Percentiles rank a stretch among this genome's conserved stretches.
Conservation (phyloP, 1,140 invertebrate species). For the Bombus vancouverensis region DNA sequence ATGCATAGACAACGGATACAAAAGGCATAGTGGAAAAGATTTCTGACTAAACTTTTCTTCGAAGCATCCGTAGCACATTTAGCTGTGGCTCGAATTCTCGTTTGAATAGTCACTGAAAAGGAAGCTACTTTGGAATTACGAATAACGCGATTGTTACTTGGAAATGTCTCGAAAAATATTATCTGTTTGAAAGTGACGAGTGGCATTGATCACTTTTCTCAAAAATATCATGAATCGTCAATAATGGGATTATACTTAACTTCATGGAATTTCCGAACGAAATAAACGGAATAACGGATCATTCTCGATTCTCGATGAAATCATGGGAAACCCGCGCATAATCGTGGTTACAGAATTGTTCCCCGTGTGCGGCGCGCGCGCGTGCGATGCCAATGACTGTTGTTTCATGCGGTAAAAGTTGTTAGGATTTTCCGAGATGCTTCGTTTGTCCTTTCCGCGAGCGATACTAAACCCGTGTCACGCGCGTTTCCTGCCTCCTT, state of each 20-base stretch:
- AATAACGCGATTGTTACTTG: background rate
- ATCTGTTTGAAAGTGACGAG: background rate
- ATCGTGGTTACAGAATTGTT: slow-evolving; percentile 40
- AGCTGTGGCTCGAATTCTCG: background rate
- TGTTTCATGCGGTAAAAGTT: slow-evolving; percentile 54
- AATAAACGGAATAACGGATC: background rate
- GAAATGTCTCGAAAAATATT: background rate
- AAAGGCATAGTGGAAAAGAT: slow-evolving; percentile 20
- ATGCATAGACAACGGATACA: background rate
- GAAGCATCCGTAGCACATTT: background rate
- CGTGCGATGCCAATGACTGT: slow-evolving; percentile 41
- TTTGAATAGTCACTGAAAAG: background rate
- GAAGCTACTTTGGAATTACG: background rate
- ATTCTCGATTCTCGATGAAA: slow-evolving; percentile 45
- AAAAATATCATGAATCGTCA: background rate
- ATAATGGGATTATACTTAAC: background rate
- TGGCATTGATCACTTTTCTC: background rate
- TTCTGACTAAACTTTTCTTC: slow-evolving; percentile 39
- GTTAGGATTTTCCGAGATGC: slow-evolving; percentile 53
- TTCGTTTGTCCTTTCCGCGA: slow-evolving; percentile 18
- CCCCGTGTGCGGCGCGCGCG: background rate
- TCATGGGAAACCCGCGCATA: slow-evolving; percentile 58
- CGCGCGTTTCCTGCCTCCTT: slow-evolving; percentile 13
- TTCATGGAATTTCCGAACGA: slow-evolving; percentile 30
- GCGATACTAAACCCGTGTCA: background rate